Evolutionary conservation across 2,113 vertebrate species (phyloP).

Genomic region (Neodontobutis hainanensis): DNA sequence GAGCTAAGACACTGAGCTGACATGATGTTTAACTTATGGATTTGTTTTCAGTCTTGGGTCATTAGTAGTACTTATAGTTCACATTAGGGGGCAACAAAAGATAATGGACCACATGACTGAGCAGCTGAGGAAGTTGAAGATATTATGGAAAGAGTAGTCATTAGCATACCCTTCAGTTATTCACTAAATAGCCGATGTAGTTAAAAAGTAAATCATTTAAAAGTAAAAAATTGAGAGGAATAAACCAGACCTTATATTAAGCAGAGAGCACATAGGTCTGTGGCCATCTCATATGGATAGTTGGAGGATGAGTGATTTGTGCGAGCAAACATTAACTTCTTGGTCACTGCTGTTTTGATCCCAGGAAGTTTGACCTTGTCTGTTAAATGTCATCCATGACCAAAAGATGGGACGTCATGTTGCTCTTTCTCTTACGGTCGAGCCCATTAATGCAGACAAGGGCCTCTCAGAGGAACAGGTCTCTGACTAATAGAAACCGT

Average conservation of each 20-base stretch:
- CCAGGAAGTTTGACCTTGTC: slow-evolving; percentile 66
- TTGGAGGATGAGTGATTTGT: slow-evolving; percentile 54
- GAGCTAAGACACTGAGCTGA: too few species aligned
- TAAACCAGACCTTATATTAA: neutral
- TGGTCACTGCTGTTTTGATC: slow-evolving; percentile 60
- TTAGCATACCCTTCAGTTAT: too few species aligned
- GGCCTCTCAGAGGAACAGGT: slow-evolving; percentile 61
- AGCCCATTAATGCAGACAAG: slow-evolving; percentile 60
- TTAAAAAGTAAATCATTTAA: too few species aligned
- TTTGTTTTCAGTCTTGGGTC: too few species aligned
- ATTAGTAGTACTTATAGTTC: too few species aligned
- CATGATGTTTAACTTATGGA: too few species aligned
- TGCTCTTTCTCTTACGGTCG: slow-evolving; percentile 60
- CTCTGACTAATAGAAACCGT: slow-evolving; percentile 81
- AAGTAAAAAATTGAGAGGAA: neutral
- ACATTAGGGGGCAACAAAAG: too few species aligned
- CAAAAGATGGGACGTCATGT: slow-evolving; percentile 45
- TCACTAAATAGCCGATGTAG: too few species aligned
- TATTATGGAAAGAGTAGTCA: too few species aligned
- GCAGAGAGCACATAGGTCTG: neutral
- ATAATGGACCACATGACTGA: too few species aligned
- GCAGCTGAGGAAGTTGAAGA: too few species aligned
- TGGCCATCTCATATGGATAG: slow-evolving; percentile 13
- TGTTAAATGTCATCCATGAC: slow-evolving; percentile 76
- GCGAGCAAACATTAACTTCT: slow-evolving; percentile 55